A percentile compares a stretch with the other conserved stretches of the same genome.
Evolutionary conservation across 2,113 vertebrate genomes (phyloP).

Genomic region (Odontophorus gujanensis): DNA sequence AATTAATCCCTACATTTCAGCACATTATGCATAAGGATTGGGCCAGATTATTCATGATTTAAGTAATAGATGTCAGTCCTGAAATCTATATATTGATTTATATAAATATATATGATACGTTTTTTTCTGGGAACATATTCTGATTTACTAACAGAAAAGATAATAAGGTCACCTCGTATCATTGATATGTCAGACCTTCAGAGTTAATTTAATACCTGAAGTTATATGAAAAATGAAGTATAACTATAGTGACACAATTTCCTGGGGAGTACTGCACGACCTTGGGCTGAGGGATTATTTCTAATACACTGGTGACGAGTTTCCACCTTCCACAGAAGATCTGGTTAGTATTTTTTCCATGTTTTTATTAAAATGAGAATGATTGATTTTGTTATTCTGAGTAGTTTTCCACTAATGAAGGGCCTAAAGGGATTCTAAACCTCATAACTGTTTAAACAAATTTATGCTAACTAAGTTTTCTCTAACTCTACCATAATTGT

Average conservation of each 20-base stretch:
- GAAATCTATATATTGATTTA: background rate
- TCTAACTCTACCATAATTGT: background rate
- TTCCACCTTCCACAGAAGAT: slow-evolving; percentile 2
- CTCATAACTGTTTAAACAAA: background rate
- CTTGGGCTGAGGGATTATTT: background rate
- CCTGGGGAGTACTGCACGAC: background rate
- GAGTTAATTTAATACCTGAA: background rate
- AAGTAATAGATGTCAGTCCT: background rate
- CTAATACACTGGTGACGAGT: background rate
- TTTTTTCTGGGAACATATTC: background rate
- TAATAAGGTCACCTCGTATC: background rate
- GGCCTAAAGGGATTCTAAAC: slow-evolving; percentile 2
- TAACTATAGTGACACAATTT: background rate
- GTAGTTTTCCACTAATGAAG: slow-evolving; percentile 27
- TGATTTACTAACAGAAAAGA: background rate
- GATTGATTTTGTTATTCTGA: slow-evolving; percentile 38
- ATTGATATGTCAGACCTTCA: background rate
- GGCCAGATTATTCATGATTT: background rate
- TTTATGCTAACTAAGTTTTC: background rate
- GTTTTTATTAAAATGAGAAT: slow-evolving; percentile 35
- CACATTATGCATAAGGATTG: background rate
- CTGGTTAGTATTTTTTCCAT: slow-evolving; percentile 7
- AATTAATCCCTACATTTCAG: background rate
- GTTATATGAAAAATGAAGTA: background rate
- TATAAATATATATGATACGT: fast-evolving